A percentile compares a stretch with the other conserved stretches of the same genome.
phyloP scores from a whole-genome alignment of 2,888 invertebrate genomes.

The Aphidoletes aphidimyza region DNA sequence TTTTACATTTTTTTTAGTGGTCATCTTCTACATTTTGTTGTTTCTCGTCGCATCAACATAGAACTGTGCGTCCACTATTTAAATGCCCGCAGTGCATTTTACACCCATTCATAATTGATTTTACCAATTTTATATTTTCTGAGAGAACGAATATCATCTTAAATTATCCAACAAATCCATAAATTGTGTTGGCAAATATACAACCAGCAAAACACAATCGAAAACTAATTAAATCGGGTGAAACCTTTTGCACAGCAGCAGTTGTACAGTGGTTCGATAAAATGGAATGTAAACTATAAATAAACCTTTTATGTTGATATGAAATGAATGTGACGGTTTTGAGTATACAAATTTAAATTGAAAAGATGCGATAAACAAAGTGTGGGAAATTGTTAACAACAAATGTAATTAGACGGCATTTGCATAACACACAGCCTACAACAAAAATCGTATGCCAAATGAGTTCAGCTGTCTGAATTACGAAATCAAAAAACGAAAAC shows the following conservation, averaged over 20 bases:
- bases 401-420: not conserved
- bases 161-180: no score
- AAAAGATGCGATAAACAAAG: not conserved
- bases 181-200: not conserved
- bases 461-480: not conserved
- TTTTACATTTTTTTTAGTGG: no score
- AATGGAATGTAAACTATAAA: not conserved
- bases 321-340: not conserved
- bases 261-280: not conserved
- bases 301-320: not conserved
- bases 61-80: no score
- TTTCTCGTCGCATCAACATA: no score
- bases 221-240: conserved; percentile 19
- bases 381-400: not conserved
- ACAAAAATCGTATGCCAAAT: not conserved
- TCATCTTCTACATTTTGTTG: no score
- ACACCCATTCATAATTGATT: no score
- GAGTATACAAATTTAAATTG: not conserved
- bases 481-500: no score
- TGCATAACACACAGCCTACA: not conserved
- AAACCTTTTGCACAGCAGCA: not conserved
- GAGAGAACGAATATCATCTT: no score
- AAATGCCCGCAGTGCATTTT: no score
- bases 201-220: not conserved
- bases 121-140: no score